Conservation (phyloP, 2,113 vertebrate species). For the Melierax canorus region DNA sequence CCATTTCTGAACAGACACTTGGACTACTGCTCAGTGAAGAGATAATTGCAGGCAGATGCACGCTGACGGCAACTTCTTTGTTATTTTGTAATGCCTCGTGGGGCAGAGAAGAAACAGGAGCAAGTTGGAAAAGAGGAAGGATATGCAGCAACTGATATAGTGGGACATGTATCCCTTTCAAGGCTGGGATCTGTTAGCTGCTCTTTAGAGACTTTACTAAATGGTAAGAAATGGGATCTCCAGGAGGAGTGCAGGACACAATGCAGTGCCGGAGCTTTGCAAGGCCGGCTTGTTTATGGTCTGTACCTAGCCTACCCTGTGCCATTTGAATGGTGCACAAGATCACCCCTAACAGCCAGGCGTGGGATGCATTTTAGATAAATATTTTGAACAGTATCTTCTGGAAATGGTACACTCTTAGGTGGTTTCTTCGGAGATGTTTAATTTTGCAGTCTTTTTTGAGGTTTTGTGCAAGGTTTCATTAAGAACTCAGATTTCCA, state of each 20-base stretch:
- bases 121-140: neutral
- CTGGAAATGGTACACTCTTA: neutral
- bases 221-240: neutral
- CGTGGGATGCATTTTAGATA: neutral
- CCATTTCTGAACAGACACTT: neutral
- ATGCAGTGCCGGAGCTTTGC: accelerated
- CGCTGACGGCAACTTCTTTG: neutral
- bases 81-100: neutral
- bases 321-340: neutral
- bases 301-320: neutral
- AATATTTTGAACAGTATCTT: neutral
- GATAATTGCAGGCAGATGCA: neutral
- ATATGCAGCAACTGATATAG: neutral
- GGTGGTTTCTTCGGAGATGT: too few relatives aligned
- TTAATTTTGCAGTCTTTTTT: neutral
- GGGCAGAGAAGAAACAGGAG: neutral
- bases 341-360: neutral
- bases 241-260: neutral
- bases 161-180: neutral
- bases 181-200: neutral
- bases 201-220: neutral
- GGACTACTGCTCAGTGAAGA: neutral
- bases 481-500: neutral
- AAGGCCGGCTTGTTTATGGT: neutral
- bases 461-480: neutral